These are phyloP conservation scores for Eremobia ochroleuca DNA, from an alignment of 2,888 invertebrate species.

Conservation along the genomic window DNA sequence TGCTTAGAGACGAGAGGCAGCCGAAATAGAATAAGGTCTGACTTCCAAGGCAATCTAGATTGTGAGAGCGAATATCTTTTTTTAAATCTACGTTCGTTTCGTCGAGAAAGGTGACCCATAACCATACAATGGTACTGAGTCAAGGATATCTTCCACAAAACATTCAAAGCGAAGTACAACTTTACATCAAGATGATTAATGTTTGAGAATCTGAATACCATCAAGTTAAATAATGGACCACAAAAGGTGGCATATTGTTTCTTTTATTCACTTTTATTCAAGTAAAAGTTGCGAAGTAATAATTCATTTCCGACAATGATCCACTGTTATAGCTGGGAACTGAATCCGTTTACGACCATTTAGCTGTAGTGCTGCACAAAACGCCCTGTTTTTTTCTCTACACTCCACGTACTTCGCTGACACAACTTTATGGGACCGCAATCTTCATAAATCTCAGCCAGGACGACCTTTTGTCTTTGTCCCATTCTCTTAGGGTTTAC, in stretches of 20 bases:
- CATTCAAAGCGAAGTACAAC: conserved; percentile 33
- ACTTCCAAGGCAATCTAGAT: conserved; percentile 45
- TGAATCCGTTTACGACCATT: conserved; percentile 63
- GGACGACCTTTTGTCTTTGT: conserved; percentile 87
- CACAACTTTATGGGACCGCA: conserved; percentile 79
- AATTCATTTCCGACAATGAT: conserved; percentile 69
- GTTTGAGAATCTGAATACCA: conserved; percentile 54
- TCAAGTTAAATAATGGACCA: conserved; percentile 59
- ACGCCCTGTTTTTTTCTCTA: conserved; percentile 60
- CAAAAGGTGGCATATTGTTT: conserved; percentile 61
- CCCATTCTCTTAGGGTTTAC: conserved; percentile 82
- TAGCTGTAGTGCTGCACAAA: conserved; percentile 60
- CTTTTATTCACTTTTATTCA: conserved; percentile 59
- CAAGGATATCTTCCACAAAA: conserved; percentile 28
- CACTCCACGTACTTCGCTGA: conserved; percentile 68
- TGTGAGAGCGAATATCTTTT: conserved; percentile 36
- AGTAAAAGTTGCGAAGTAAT: conserved; percentile 66
- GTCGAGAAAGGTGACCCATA: conserved; percentile 21
- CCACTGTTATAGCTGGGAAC: conserved; percentile 63
- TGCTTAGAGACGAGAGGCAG: conserved; percentile 34
- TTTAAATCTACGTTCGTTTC: conserved; percentile 30
- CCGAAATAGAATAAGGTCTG: conserved; percentile 56
- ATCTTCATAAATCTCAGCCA: conserved; percentile 87
- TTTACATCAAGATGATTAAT: conserved; percentile 60
- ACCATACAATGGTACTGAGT: conserved; percentile 7